A percentile compares a stretch with the other conserved stretches of the same genome.
These are phyloP conservation scores for Lathamus discolor DNA, from an alignment of 2,113 vertebrate genomes.

Conservation along the genomic window DNA sequence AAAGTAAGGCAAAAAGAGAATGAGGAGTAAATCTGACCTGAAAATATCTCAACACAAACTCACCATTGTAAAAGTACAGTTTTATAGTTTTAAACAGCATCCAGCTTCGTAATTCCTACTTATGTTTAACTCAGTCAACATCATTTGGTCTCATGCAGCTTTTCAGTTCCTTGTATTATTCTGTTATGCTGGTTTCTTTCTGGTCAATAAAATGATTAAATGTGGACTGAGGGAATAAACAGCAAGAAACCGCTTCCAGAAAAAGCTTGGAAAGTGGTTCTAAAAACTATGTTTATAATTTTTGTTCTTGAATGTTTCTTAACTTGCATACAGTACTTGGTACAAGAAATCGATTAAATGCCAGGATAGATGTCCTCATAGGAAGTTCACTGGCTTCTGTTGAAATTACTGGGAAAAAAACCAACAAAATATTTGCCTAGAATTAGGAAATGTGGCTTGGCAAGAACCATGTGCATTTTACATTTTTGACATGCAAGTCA, in stretches of 20 bases:
- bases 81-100: background rate
- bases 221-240: background rate
- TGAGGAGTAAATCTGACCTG: background rate
- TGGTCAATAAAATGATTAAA: background rate
- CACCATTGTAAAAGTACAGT: background rate
- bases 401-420: background rate
- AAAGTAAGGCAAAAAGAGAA: background rate
- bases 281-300: background rate
- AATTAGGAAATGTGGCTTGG: background rate
- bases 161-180: background rate
- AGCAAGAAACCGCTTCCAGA: constrained; percentile 31
- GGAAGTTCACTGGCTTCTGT: background rate
- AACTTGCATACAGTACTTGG: background rate
- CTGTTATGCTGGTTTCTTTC: background rate
- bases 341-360: constrained; percentile 39
- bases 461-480: background rate
- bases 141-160: background rate
- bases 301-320: constrained; percentile 38
- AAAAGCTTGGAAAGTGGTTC: background rate
- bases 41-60: background rate
- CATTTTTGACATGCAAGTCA: background rate
- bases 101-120: background rate
- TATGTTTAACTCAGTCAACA: background rate
- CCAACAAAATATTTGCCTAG: background rate
- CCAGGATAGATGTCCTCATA: background rate